Percentiles rank a stretch among this genome's conserved stretches.
phyloP scores from a whole-genome alignment of 2,797 vertebrate species.

The Typhlichthys eigenmanni region DNA sequence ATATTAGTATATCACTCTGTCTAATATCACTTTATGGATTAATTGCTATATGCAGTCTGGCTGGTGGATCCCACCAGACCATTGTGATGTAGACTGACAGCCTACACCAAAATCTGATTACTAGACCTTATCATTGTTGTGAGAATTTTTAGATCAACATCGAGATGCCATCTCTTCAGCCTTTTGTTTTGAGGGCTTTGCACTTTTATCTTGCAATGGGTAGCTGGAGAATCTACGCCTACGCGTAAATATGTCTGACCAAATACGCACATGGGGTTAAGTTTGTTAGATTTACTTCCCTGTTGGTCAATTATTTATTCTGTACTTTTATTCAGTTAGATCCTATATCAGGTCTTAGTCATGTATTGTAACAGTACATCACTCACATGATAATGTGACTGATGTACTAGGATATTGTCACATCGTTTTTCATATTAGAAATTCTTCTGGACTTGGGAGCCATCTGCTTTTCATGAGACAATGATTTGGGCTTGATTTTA shows the following conservation, averaged over 20 bases:
- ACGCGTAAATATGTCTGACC: conserved; percentile 45
- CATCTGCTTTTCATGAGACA: conserved; percentile 63
- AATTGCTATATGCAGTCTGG: neutral
- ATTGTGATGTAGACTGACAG: conserved; percentile 38
- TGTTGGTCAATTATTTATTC: neutral
- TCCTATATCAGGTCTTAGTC: conserved; percentile 15
- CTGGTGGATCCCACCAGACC: conserved; percentile 14
- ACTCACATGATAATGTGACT: conserved; percentile 27
- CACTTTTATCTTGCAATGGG: conserved; percentile 54
- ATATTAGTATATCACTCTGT: neutral
- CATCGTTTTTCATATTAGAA: conserved; percentile 57
- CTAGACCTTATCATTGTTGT: conserved; percentile 49
- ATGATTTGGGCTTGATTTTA: conserved; percentile 46
- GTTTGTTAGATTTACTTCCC: neutral
- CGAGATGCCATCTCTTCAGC: conserved; percentile 59
- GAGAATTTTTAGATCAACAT: conserved; percentile 44
- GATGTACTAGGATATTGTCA: conserved; percentile 31
- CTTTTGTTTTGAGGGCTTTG: conserved; percentile 62
- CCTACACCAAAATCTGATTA: conserved; percentile 25
- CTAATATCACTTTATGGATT: neutral
- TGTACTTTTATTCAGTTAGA: conserved; percentile 33
- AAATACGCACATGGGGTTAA: conserved; percentile 35
- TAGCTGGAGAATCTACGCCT: conserved; percentile 21
- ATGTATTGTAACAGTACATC: conserved; percentile 27
- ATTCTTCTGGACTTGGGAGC: conserved; percentile 35